Evolutionary conservation across 2,797 vertebrate species (phyloP), one percentile per base, ranked within the genome.

Genomic region (Aplochiton taeniatus): DNA sequence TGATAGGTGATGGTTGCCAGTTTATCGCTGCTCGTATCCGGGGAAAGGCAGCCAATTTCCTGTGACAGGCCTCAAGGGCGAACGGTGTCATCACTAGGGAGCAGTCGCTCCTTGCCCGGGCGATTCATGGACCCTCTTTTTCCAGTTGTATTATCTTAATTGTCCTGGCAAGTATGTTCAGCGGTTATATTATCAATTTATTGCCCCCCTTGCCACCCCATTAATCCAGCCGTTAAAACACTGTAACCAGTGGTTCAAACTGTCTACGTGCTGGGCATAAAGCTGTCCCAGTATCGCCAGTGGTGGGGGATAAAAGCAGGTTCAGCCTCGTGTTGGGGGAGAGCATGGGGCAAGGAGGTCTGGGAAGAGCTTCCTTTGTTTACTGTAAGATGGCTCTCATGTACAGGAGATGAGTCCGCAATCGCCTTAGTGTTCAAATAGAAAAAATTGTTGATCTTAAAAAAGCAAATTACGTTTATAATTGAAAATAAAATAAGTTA

Each of bases 121-220:
- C 82, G 61, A 87, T 91, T 92, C 89, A 90, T 83, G 86, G 78
- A 73, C 79, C 84, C 73, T 79, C 85, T 84, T 83, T 90, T 89
- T 92, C 89, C 84, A 89, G 84, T 89, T 90, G 90, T 92, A 85
- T 91, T 92, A 92, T 91, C 88, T 90, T 92, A 92, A 92, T 93
- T 91, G 91, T 92, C 89, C 87, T 89, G 88, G 88, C 85, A 90
- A 93, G 90, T 91, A 88, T 90, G 90, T 92, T 91, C 87, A 86
- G 86, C 72, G 83, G 90, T 91, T 92, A 92, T 90, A 90, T 90
- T 89, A 90, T 87, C 87, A 92, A 90, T 93, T 93, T 92, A 93
- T 91, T 87, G 89, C 87, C 80, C 85, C 84, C 88, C 83, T 91
- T 89, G 88, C 90, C 90, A 91, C 88, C 89, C 87, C 91, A 92